Evolutionary conservation across 2,113 vertebrate genomes (phyloP).

Genomic region (Oncorhynchus clarkii): DNA sequence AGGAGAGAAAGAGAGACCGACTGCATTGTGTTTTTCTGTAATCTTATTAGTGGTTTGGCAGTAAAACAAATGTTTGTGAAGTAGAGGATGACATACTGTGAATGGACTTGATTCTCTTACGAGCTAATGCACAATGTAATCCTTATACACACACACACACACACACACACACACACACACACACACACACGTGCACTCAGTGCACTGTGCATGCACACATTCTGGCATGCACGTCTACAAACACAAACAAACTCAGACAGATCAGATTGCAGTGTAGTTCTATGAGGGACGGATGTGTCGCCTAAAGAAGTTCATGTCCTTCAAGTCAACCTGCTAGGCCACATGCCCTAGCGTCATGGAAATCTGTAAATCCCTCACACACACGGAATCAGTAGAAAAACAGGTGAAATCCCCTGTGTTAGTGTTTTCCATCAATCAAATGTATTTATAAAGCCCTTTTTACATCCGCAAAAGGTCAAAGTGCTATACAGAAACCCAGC

Average conservation of each 20-base stretch:
- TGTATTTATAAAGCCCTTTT: too few species aligned
- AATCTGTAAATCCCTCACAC: too few species aligned
- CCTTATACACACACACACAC: neutral
- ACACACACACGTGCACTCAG: constrained; percentile 5
- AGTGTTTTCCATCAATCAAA: neutral
- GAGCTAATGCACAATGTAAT: neutral
- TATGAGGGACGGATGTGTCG: constrained; percentile 12
- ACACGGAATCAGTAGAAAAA: too few species aligned
- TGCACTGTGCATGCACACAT: neutral
- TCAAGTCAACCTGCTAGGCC: constrained; percentile 19
- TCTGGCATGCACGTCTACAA: neutral
- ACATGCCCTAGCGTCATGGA: constrained; percentile 6
- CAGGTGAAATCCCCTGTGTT: neutral
- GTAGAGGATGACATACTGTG: constrained; percentile 52
- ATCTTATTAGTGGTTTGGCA: constrained; percentile 73
- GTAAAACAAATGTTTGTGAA: constrained; percentile 66
- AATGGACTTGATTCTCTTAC: constrained; percentile 7
- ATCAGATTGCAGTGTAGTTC: constrained; percentile 18
- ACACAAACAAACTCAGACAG: constrained; percentile 2
- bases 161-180: too few species aligned
- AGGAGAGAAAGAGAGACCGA: constrained; percentile 37
- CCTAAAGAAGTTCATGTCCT: constrained; percentile 33
- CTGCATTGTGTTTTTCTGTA: constrained; percentile 64
- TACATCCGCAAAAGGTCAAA: too few species aligned
- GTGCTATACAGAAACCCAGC: too few species aligned